Percentiles rank a stretch among this genome's conserved stretches.
phyloP scores from a whole-genome alignment of 2,797 vertebrate species.

The Malacoraja senta region DNA sequence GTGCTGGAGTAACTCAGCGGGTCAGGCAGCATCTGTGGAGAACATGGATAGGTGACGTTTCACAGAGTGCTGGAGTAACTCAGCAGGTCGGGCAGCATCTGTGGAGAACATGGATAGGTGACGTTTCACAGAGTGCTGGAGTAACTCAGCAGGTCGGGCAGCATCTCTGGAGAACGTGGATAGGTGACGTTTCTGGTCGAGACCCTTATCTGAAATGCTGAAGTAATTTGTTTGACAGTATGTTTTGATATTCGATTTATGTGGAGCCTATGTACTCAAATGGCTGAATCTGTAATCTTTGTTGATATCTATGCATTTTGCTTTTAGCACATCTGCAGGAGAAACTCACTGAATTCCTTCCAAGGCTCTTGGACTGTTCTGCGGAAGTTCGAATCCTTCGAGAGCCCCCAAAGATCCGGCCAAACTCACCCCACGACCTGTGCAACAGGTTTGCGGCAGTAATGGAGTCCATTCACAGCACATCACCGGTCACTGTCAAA shows the following conservation, averaged over 20 bases:
- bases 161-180: too few relatives aligned
- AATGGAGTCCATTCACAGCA: conserved; percentile 85
- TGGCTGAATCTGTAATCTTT: not conserved
- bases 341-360: conserved; percentile 81
- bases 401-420: conserved; percentile 84
- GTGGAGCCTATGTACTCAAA: conserved; percentile 26
- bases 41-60: too few relatives aligned
- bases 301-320: conserved; percentile 36
- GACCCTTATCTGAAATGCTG: not conserved
- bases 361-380: conserved; percentile 83
- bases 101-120: too few relatives aligned
- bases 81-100: too few relatives aligned
- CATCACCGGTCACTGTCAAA: conserved; percentile 70
- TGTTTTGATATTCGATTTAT: conserved; percentile 31
- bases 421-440: conserved; percentile 81
- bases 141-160: too few relatives aligned
- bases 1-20: too few relatives aligned
- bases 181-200: too few relatives aligned
- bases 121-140: too few relatives aligned
- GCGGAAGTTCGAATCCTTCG: conserved; percentile 74
- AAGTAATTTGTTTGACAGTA: not conserved
- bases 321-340: conserved; percentile 72
- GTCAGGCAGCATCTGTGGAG: too few relatives aligned
- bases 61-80: too few relatives aligned
- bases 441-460: conserved; percentile 85